Evolutionary conservation across 2,113 vertebrate genomes (phyloP).

Genomic region (Cinclus cinclus): DNA sequence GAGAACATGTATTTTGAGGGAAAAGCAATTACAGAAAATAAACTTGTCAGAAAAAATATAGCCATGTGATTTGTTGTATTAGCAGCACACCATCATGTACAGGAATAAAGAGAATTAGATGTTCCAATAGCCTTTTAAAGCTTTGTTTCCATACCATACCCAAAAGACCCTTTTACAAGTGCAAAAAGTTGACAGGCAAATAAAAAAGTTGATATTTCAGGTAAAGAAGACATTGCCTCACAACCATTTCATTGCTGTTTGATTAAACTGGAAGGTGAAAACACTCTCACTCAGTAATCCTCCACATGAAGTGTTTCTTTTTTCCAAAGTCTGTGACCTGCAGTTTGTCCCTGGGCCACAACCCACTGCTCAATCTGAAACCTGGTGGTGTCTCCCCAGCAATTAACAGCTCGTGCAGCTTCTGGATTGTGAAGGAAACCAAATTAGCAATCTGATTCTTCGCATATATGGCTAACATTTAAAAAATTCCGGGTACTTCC

Average conservation of each 20-base stretch:
- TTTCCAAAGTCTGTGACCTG: not conserved
- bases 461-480: not conserved
- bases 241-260: not conserved
- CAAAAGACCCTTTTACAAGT: not conserved
- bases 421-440: not conserved
- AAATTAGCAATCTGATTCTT: not conserved
- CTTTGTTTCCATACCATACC: not conserved
- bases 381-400: not conserved
- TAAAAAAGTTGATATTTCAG: not conserved
- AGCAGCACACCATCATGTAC: not conserved
- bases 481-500: not conserved
- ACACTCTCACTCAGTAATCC: not conserved
- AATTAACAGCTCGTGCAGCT: not conserved
- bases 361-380: fast-evolving
- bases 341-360: fast-evolving
- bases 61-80: not conserved
- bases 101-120: not conserved
- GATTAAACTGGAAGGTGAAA: not conserved
- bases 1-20: not conserved
- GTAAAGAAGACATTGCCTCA: not conserved
- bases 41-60: not conserved
- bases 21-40: not conserved
- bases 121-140: not conserved
- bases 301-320: not conserved
- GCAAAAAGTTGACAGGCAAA: not conserved